Base-by-base conservation (phyloP, 1,140 invertebrate species). In the Brachionus rotundiformis region DNA sequence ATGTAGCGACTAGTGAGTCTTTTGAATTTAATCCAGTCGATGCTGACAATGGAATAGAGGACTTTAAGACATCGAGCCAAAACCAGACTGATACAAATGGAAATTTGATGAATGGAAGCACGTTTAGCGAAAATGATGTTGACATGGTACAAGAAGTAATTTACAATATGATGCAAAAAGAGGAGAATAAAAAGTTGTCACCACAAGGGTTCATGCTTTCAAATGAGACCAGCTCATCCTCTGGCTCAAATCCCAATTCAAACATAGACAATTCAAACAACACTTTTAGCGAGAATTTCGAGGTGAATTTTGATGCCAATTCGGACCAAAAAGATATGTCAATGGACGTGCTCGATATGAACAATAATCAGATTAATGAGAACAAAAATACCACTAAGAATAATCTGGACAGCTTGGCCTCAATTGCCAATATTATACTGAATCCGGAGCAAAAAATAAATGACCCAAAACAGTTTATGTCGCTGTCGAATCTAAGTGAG, bases 101-200 rank as follows among this genome's bases (percentile, higher is more conserved):
- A 10, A 73, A 73, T 73, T 41, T 59, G 47, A 33, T 79, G n/a
- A 29, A 11, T 23, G 47, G 1, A 7, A 79, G 47, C 23, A 79
- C 76, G 23, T 79, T 39, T 63, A 49, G 33, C 47, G 76, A 79
- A 79, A 79, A 79, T 59, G 76, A 79, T 27, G 76, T 79, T 8
- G 76, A 79, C n/a, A 79, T 79, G 76, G 76, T 79, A 5, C 76
- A 79, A 36, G 76, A 79, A 27, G 47, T 79, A 27, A 79, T 79
- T 13, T 59, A 79, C 19, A 41, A 79, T n/a, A 79, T 79, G 47
- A 39, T 59, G 3, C 47, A 79, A 79, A 79, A 79, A 13, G 76
- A 79, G 59, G 76, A 79, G 23, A 79, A 23, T 13, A 63, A 11
- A 1, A 79, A 73, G 25, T 47, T 73, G 13, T 44, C 68, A 25